A percentile compares a stretch with the other conserved stretches of the same genome.
These are phyloP conservation scores for Athalia rosae DNA, from an alignment of 2,888 invertebrate species.

Conservation along the genomic window DNA sequence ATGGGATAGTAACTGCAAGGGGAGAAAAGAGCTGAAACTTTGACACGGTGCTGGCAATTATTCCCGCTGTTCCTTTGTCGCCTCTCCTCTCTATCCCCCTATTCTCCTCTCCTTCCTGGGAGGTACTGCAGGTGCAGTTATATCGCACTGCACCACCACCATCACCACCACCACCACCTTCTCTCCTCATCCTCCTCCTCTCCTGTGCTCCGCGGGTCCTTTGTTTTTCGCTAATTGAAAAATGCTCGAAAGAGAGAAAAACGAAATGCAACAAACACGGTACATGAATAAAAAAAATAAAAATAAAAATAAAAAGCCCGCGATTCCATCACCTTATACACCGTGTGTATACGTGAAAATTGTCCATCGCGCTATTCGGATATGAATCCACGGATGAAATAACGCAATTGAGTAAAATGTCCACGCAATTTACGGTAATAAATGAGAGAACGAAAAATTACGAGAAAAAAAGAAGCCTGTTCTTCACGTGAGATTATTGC, in stretches of 20 bases:
- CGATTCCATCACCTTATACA: neutral
- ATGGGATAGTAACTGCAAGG: neutral
- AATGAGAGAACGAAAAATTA: too few relatives aligned
- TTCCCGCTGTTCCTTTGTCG: conserved; percentile 26
- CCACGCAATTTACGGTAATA: too few relatives aligned
- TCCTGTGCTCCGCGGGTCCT: neutral
- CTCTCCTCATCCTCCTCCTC: neutral
- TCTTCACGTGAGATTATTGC: too few relatives aligned
- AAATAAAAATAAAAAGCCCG: conserved; percentile 27
- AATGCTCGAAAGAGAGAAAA: conserved; percentile 33
- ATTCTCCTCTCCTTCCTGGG: neutral
- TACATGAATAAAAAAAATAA: conserved; percentile 21
- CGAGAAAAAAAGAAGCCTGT: too few relatives aligned
- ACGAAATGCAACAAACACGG: conserved; percentile 45
- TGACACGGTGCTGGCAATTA: conserved; percentile 21
- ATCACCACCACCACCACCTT: too few relatives aligned
- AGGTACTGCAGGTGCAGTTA: neutral
- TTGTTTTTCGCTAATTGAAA: conserved; percentile 23
- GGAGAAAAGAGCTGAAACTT: conserved; percentile 5
- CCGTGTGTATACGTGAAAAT: too few relatives aligned
- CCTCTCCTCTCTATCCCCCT: neutral
- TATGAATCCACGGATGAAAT: too few relatives aligned
- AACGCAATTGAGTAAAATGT: too few relatives aligned
- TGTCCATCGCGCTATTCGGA: too few relatives aligned
- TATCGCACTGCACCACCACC: too few relatives aligned